These are phyloP conservation scores for Epinotia bilunana DNA, from an alignment of 2,888 invertebrate species.

Conservation along the genomic window DNA sequence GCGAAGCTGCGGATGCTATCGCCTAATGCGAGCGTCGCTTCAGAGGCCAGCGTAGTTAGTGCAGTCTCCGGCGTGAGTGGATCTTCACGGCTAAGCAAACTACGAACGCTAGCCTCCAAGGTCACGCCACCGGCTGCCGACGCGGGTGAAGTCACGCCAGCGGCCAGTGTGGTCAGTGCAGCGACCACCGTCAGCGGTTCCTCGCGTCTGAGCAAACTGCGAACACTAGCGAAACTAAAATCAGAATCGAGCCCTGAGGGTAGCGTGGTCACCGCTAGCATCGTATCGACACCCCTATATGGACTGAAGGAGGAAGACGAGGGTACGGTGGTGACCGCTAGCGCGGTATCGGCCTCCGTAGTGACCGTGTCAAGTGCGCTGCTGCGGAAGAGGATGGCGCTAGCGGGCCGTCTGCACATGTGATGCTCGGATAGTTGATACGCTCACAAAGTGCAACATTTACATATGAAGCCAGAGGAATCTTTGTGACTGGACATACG, in stretches of 20 bases:
- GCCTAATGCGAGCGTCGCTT: neutral
- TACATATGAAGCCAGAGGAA: neutral
- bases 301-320: neutral
- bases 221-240: neutral
- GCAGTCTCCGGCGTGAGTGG: neutral
- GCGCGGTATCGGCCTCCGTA: slow-evolving; percentile 13
- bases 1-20: neutral
- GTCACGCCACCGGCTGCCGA: too few relatives aligned
- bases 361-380: slow-evolving; percentile 4
- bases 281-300: neutral
- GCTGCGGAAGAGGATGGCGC: slow-evolving; percentile 19
- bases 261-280: slow-evolving; percentile 6
- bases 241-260: neutral
- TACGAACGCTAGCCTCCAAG: neutral
- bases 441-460: neutral
- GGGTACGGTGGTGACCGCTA: neutral
- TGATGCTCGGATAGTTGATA: neutral
- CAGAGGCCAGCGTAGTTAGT: neutral
- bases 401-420: neutral
- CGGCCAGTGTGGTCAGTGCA: neutral
- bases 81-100: neutral
- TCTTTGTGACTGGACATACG: too few relatives aligned
- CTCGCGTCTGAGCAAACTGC: neutral
- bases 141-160: neutral
- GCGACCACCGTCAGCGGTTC: neutral